Evolutionary conservation across 2,888 invertebrate genomes (phyloP).

Genomic region (Pammene fasciana): DNA sequence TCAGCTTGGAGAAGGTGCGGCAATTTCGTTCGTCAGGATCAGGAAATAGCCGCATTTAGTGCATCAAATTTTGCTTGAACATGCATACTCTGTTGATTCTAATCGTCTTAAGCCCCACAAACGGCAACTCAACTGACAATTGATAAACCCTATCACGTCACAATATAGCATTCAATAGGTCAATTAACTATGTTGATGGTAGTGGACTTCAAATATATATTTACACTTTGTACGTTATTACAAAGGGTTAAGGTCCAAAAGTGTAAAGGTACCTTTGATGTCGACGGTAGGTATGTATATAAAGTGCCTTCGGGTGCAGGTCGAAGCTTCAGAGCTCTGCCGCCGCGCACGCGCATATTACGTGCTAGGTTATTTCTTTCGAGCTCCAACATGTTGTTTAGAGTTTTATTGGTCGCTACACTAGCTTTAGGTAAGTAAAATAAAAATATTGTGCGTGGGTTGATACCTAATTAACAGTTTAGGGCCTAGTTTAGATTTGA

Average conservation of each 20-base stretch:
- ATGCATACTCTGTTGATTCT: too few relatives aligned
- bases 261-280: not conserved
- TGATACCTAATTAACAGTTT: not conserved
- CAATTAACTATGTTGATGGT: not conserved
- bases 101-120: not conserved
- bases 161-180: not conserved
- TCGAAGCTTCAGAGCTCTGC: not conserved
- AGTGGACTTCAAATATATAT: too few relatives aligned
- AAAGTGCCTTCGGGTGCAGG: constrained; percentile 3
- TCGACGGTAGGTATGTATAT: not conserved
- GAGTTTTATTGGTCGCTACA: constrained; percentile 1
- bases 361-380: not conserved
- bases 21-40: too few relatives aligned
- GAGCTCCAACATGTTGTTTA: not conserved
- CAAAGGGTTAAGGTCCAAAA: too few relatives aligned
- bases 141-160: not conserved
- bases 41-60: too few relatives aligned
- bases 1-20: too few relatives aligned
- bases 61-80: too few relatives aligned
- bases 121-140: not conserved
- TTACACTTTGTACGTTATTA: too few relatives aligned
- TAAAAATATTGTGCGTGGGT: not conserved
- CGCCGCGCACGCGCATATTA: not conserved
- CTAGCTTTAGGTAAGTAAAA: constrained; percentile 9
- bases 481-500: too few relatives aligned